These are phyloP conservation scores for Platichthys flesus DNA, from an alignment of 2,113 vertebrate genomes.

Conservation along the genomic window DNA sequence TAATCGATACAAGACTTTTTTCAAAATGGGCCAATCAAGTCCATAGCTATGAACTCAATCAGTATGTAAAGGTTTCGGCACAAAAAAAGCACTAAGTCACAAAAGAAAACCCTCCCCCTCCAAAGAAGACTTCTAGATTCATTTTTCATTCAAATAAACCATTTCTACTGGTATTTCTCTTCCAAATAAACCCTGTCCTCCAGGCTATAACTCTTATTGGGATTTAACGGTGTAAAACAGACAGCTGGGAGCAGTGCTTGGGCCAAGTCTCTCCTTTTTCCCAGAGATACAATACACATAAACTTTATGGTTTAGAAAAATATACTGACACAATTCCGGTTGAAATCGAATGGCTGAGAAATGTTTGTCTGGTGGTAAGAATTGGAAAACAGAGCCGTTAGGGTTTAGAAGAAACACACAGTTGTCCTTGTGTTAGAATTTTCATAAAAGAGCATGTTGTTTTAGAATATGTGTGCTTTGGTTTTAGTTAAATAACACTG, in stretches of 20 bases:
- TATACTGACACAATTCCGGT: background rate
- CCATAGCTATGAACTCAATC: background rate
- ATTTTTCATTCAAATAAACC: conserved; percentile 43
- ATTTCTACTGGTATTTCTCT: conserved; percentile 17
- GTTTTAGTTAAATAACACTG: background rate
- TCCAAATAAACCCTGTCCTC: conserved; percentile 44
- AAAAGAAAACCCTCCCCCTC: background rate
- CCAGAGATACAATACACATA: background rate
- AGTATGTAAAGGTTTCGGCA: conserved; percentile 27
- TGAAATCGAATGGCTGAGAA: conserved; percentile 9
- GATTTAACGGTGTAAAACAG: conserved; percentile 20
- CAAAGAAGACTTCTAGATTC: conserved; percentile 17
- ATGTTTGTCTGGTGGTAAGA: background rate
- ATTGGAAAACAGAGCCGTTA: background rate
- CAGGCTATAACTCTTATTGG: conserved; percentile 9
- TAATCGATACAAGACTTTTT: too few species aligned
- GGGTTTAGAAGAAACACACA: background rate
- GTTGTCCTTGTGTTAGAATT: background rate
- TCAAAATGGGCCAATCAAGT: background rate
- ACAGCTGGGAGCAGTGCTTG: conserved; percentile 25
- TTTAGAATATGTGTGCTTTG: background rate
- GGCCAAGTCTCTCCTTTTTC: background rate
- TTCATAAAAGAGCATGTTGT: background rate
- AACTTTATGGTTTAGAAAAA: background rate
- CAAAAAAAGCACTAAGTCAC: conserved; percentile 35